Evolutionary conservation across 2,888 invertebrate genomes (phyloP).

Genomic region (Chrysodeixis includens): DNA sequence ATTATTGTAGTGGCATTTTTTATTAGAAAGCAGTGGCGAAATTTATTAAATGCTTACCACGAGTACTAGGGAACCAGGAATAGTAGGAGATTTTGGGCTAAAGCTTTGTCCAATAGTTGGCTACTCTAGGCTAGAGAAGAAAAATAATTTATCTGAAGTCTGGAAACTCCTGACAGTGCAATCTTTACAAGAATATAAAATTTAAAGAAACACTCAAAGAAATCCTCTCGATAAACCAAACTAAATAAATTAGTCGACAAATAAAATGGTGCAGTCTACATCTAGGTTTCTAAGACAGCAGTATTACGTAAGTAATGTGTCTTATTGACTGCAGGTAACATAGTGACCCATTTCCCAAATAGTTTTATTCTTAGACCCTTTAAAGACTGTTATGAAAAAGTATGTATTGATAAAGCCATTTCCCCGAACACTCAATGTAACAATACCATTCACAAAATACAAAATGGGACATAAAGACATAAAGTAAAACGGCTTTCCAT

Average conservation of each 20-base stretch:
- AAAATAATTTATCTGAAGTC: too few species aligned
- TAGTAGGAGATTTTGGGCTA: too few species aligned
- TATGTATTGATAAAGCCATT: not conserved
- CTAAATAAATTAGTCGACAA: slow-evolving; percentile 3
- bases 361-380: not conserved
- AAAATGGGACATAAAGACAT: slow-evolving; percentile 5
- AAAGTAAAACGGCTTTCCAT: slow-evolving; percentile 23
- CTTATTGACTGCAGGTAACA: slow-evolving; percentile 12
- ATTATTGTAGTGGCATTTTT: too few species aligned
- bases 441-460: not conserved
- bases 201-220: not conserved
- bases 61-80: too few species aligned
- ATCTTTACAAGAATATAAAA: too few species aligned
- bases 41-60: too few species aligned
- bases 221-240: not conserved
- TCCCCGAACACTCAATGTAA: not conserved
- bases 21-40: too few species aligned
- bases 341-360: slow-evolving; percentile 25
- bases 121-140: too few species aligned
- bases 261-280: slow-evolving; percentile 7
- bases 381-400: not conserved
- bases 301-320: slow-evolving; percentile 13
- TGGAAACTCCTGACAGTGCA: too few species aligned
- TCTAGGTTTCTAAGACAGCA: slow-evolving; percentile 8
- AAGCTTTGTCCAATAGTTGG: too few species aligned